Conservation (phyloP, 2,113 vertebrate species). For the Tyrannus savana region DNA sequence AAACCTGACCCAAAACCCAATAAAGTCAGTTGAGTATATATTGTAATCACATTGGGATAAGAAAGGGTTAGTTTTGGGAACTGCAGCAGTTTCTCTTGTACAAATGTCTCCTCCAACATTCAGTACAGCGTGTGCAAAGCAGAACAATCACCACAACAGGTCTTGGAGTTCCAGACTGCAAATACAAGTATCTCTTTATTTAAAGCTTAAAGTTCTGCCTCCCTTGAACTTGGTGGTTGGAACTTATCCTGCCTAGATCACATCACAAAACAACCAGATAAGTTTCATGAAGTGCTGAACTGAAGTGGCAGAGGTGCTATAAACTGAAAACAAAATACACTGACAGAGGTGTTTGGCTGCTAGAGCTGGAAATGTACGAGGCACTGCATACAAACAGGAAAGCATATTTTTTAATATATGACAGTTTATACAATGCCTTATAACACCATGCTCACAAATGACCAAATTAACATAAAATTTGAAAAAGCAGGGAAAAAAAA, state of each 20-base stretch:
- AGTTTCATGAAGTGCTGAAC: neutral
- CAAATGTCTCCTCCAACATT: neutral
- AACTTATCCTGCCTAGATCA: neutral
- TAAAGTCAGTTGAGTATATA: neutral
- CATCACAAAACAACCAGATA: neutral
- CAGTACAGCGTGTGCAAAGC: neutral
- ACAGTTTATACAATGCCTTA: neutral
- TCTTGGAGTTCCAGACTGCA: neutral
- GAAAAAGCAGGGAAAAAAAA: neutral
- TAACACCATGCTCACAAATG: neutral
- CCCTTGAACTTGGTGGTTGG: neutral
- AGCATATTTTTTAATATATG: neutral
- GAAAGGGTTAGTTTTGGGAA: neutral
- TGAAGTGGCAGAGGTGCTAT: neutral
- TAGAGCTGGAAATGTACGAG: neutral
- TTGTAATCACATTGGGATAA: neutral
- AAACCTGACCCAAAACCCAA: neutral
- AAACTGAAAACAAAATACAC: neutral
- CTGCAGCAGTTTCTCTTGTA: neutral
- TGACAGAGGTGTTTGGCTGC: neutral
- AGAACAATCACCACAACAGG: neutral
- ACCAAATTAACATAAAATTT: neutral
- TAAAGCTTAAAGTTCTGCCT: neutral
- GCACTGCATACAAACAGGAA: neutral
- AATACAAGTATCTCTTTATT: neutral